Conservation (phyloP, 2,797 vertebrate genomes). For the Sebastes melanostomus region DNA sequence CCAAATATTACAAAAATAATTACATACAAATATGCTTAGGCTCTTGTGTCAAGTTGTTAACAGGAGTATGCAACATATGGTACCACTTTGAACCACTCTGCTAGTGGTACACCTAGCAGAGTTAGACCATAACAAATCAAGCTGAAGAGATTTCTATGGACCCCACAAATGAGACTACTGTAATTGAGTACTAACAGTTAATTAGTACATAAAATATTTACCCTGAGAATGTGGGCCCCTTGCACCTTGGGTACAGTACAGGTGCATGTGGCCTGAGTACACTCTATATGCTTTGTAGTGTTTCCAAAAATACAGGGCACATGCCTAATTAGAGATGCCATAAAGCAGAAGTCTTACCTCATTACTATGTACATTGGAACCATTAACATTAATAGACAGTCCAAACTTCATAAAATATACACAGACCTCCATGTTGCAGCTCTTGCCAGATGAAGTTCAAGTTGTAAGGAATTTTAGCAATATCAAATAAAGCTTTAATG, state of each 20-base stretch:
- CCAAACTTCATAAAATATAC: background rate
- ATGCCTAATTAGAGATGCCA: background rate
- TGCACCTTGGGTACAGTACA: background rate
- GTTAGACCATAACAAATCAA: background rate
- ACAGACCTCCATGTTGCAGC: background rate
- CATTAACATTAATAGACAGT: accelerated
- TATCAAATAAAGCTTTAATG: background rate
- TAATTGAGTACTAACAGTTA: background rate
- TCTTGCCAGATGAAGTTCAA: background rate
- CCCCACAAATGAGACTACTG: background rate
- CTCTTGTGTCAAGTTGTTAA: background rate
- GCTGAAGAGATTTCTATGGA: background rate
- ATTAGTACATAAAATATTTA: background rate
- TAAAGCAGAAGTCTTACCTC: background rate
- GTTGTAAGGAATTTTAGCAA: background rate
- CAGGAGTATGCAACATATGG: background rate
- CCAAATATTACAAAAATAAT: background rate
- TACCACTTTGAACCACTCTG: background rate
- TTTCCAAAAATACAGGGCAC: background rate
- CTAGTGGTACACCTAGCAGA: background rate
- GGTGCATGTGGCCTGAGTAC: background rate
- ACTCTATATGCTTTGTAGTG: background rate
- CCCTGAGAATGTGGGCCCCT: background rate
- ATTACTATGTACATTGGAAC: background rate
- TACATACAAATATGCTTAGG: background rate